Percentiles rank a stretch among this genome's conserved stretches.
These are phyloP conservation scores for Abscondita cerata DNA, from an alignment of 2,888 invertebrate species.

Conservation along the genomic window DNA sequence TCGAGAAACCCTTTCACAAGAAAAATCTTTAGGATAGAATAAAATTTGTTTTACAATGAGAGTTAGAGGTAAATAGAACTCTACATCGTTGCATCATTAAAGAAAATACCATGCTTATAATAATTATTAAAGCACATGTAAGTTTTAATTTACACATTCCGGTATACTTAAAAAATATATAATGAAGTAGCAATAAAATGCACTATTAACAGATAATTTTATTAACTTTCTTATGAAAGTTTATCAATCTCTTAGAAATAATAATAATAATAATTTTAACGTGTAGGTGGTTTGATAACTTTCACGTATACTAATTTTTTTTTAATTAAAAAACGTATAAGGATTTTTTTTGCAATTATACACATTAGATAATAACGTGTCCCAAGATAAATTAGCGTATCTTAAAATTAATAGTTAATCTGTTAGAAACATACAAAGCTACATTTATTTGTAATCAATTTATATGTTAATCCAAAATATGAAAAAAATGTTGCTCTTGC, in stretches of 20 bases:
- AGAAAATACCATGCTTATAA: too few relatives aligned
- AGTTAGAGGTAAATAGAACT: too few relatives aligned
- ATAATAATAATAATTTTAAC: background rate
- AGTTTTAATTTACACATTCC: background rate
- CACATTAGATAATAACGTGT: background rate
- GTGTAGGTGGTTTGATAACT: slow-evolving; percentile 1
- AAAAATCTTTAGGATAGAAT: too few relatives aligned
- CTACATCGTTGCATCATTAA: too few relatives aligned
- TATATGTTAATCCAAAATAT: background rate
- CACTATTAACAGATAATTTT: slow-evolving; percentile 1
- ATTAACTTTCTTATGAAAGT: slow-evolving; percentile 6
- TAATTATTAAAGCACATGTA: background rate
- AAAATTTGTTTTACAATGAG: too few relatives aligned
- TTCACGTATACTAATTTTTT: background rate
- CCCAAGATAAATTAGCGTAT: background rate
- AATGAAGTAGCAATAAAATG: background rate
- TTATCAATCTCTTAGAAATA: background rate
- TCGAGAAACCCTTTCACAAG: too few relatives aligned
- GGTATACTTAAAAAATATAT: background rate
- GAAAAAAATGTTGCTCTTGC: background rate
- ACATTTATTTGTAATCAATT: background rate
- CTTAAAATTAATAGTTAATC: background rate
- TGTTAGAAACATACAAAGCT: background rate
- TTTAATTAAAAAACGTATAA: background rate
- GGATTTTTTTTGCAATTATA: background rate